phyloP scores from a whole-genome alignment of 2,888 invertebrate genomes.

The Microplitis deprimator region DNA sequence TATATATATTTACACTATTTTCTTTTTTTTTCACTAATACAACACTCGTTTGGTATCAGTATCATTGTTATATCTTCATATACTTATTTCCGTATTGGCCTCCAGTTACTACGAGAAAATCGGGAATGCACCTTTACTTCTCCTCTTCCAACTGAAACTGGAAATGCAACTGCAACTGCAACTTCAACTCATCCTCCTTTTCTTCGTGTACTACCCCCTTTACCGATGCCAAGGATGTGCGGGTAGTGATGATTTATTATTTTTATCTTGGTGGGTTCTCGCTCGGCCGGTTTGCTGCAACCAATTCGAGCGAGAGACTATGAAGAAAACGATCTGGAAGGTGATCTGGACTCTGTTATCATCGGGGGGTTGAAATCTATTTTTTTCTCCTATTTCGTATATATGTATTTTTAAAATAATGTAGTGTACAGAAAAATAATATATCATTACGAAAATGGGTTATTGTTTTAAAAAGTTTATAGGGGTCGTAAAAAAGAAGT shows the following conservation, averaged over 20 bases:
- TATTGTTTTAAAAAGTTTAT: background rate
- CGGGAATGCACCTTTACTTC: constrained; percentile 56
- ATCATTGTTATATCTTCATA: constrained; percentile 51
- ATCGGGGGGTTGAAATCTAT: background rate
- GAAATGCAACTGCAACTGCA: background rate
- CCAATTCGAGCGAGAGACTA: constrained; percentile 49
- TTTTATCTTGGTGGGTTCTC: constrained; percentile 61
- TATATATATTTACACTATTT: background rate
- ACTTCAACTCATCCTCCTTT: background rate
- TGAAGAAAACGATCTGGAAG: constrained; percentile 21
- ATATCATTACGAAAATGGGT: background rate
- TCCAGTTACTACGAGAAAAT: constrained; percentile 61
- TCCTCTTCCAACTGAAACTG: constrained; percentile 36
- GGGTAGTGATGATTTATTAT: constrained; percentile 66
- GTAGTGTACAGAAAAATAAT: background rate
- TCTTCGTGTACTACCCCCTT: constrained; percentile 45
- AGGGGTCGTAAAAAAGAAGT: too few relatives aligned
- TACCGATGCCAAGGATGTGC: constrained; percentile 34
- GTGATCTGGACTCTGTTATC: background rate
- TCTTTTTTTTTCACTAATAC: constrained; percentile 13
- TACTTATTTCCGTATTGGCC: constrained; percentile 67
- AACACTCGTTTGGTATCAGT: constrained; percentile 29
- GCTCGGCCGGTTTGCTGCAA: constrained; percentile 49
- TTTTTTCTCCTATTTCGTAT: background rate
- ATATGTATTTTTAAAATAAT: background rate